These are phyloP conservation scores for Rhopilema esculentum DNA, from an alignment of 30 jellyfish, hydroid and myxozoan genomes.

Conservation along the genomic window DNA sequence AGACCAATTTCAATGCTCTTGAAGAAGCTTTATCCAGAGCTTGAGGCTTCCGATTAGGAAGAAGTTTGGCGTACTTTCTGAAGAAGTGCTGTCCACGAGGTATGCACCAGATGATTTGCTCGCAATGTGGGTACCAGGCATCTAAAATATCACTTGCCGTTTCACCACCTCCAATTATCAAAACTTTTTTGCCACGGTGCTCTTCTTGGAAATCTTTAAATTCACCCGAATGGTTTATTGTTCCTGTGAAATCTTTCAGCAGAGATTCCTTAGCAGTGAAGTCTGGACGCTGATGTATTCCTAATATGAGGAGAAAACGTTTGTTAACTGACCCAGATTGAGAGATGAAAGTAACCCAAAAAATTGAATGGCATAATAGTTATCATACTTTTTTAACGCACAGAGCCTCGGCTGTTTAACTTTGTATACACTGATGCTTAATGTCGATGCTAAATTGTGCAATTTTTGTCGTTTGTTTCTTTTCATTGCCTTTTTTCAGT, in stretches of 20 bases:
- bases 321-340: background rate
- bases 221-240: conserved; percentile 81
- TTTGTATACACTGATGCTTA: too few species aligned
- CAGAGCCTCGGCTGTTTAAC: too few species aligned
- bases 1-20: conserved; percentile 75
- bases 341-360: too few species aligned
- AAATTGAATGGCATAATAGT: too few species aligned
- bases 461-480: too few species aligned
- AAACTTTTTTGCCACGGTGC: conserved; percentile 63
- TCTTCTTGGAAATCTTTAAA: conserved; percentile 62
- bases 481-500: too few species aligned
- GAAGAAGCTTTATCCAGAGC: conserved; percentile 93
- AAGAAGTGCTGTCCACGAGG: conserved; percentile 97
- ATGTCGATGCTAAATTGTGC: too few species aligned
- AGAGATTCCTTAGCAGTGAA: conserved; percentile 17
- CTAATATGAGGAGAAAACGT: background rate
- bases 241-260: conserved; percentile 72
- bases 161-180: conserved; percentile 95
- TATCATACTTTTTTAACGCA: too few species aligned
- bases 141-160: conserved; percentile 91
- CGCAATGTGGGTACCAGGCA: conserved; percentile 73
- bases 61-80: conserved; percentile 77
- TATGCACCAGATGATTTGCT: conserved; percentile 80
- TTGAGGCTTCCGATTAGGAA: conserved; percentile 89
- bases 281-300: conserved; percentile 81